Evolutionary conservation across 1,140 invertebrate genomes (phyloP).

Genomic region (Microvelia longipes): DNA sequence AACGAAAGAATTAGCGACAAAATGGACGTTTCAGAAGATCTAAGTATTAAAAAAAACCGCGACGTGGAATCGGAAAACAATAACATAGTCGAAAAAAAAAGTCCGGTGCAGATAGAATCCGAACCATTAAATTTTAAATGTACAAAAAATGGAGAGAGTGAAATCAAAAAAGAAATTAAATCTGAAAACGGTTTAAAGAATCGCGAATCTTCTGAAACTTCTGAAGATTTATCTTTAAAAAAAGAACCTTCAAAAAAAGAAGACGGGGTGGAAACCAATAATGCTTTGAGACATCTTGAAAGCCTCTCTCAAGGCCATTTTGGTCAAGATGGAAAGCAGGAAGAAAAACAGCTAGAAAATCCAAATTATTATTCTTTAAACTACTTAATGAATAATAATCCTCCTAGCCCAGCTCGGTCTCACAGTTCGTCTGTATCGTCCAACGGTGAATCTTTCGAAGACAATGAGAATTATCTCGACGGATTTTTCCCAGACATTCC

Average conservation of each 20-base stretch:
- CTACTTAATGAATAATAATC: slow-evolving; percentile 32
- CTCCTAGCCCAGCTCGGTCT: slow-evolving; percentile 38
- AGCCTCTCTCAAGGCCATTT: slow-evolving; percentile 63
- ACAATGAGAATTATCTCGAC: slow-evolving; percentile 45
- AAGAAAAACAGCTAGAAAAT: slow-evolving; percentile 29
- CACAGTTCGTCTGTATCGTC: slow-evolving; percentile 35
- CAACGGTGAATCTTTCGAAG: slow-evolving; percentile 42
- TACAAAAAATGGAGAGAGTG: slow-evolving; percentile 14
- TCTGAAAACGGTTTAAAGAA: slow-evolving; percentile 17
- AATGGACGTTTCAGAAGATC: slow-evolving; percentile 13
- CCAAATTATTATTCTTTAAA: slow-evolving; percentile 30
- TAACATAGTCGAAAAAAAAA: slow-evolving; percentile 16
- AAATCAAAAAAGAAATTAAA: slow-evolving; percentile 13
- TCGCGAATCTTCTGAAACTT: slow-evolving; percentile 11
- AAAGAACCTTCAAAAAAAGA: slow-evolving; percentile 19
- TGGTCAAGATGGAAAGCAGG: slow-evolving; percentile 34
- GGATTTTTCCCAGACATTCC: slow-evolving; percentile 66
- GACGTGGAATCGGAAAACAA: slow-evolving; percentile 15
- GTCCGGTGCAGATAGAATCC: slow-evolving; percentile 1
- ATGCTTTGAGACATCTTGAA: slow-evolving; percentile 61
- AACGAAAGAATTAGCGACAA: neutral
- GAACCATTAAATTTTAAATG: slow-evolving; percentile 11
- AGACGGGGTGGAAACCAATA: slow-evolving; percentile 25
- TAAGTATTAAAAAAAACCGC: slow-evolving; percentile 12
- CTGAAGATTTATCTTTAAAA: slow-evolving; percentile 18